Percentiles rank a stretch among this genome's conserved stretches.
phyloP scores from a whole-genome alignment of 2,113 vertebrate species.

The Odocoileus virginianus region DNA sequence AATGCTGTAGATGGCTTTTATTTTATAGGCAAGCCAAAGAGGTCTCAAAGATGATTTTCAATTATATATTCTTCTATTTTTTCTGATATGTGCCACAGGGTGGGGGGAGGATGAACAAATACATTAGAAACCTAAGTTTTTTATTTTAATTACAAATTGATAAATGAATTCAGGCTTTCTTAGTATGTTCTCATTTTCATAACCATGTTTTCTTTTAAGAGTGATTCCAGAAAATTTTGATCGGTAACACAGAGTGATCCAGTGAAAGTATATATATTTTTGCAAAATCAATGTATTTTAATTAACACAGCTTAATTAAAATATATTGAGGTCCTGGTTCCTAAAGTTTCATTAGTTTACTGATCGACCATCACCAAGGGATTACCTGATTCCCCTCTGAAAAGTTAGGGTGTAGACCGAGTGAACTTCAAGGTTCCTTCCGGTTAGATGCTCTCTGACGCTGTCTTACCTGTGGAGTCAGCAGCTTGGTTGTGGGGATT shows the following conservation, averaged over 20 bases:
- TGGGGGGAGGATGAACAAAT: neutral
- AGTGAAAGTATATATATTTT: neutral
- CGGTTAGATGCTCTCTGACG: neutral
- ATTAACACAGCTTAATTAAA: neutral
- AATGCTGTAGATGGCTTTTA: neutral
- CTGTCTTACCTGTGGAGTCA: neutral
- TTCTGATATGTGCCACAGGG: neutral
- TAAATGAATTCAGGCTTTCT: neutral
- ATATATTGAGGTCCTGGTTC: neutral
- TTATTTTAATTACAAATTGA: slow-evolving; percentile 17
- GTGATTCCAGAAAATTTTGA: neutral
- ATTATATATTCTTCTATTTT: neutral
- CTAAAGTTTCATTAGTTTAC: neutral
- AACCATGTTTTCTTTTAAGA: neutral
- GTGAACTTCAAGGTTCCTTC: neutral
- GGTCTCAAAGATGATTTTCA: neutral
- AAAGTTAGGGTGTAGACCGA: neutral
- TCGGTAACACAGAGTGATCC: neutral
- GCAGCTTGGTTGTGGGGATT: neutral
- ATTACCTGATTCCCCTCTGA: neutral
- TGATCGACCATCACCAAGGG: neutral
- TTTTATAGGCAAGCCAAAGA: slow-evolving; percentile 29
- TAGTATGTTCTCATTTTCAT: neutral
- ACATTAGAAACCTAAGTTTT: neutral
- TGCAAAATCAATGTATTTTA: neutral